Conservation (phyloP, 35 echinoderm and acorn worm genomes). For the Chiridota heheva region DNA sequence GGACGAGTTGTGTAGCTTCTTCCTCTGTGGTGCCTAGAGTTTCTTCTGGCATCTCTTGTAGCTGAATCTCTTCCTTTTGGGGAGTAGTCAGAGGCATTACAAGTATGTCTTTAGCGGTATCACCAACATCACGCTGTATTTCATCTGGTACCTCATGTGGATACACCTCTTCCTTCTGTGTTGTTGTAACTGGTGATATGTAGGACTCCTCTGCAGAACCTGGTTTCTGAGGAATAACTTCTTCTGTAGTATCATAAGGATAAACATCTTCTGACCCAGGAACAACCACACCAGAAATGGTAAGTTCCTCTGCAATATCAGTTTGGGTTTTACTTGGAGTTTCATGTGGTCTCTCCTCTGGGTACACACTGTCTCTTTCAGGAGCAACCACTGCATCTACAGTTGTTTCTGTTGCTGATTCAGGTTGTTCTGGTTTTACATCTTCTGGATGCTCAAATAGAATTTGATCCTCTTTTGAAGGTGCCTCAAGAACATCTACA, state of each 20-base stretch:
- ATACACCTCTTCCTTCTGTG: constrained; percentile 1
- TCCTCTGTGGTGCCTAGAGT: neutral
- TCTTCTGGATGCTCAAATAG: no score
- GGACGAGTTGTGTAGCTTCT: neutral
- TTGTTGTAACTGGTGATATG: constrained; percentile 15
- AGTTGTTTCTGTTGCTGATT: no score
- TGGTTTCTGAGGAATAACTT: constrained; percentile 2
- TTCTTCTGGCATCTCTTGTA: neutral
- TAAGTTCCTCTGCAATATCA: constrained; percentile 1
- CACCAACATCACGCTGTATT: neutral
- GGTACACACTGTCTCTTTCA: no score
- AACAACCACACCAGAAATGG: neutral
- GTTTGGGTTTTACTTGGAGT: neutral
- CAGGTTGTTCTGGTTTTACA: no score
- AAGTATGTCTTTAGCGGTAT: no score
- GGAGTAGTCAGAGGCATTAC: neutral
- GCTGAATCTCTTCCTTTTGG: constrained; percentile 32
- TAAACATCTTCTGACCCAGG: no score
- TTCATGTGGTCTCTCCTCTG: neutral
- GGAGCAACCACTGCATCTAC: neutral
- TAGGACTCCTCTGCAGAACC: constrained; percentile 22
- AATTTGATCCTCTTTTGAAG: no score
- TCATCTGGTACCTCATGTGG: neutral
- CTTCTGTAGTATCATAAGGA: no score
- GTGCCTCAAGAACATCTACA: neutral